Percentiles rank a stretch among this genome's conserved stretches.
Evolutionary conservation across 2,797 vertebrate species (phyloP).

Genomic region (Takifugu ocellatus): DNA sequence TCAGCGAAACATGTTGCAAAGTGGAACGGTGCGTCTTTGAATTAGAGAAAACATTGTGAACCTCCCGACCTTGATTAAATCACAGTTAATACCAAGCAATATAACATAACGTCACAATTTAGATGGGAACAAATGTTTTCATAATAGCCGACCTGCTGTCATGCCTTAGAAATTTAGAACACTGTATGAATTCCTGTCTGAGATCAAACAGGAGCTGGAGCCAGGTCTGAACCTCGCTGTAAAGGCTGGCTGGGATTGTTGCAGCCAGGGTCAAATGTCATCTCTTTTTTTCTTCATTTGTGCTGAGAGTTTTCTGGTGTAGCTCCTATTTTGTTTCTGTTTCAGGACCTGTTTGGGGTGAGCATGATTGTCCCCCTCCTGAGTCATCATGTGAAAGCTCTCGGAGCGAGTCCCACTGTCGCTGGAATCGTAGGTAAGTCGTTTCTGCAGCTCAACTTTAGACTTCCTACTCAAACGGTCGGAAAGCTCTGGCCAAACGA

Average conservation of each 20-base stretch:
- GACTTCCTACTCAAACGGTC: background rate
- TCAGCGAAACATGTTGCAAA: constrained; percentile 29
- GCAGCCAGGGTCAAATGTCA: background rate
- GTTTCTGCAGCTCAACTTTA: background rate
- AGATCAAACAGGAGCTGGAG: constrained; percentile 62
- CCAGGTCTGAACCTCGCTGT: constrained; percentile 21
- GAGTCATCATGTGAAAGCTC: constrained; percentile 88
- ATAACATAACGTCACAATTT: background rate
- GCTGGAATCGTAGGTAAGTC: constrained; percentile 89
- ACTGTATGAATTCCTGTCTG: constrained; percentile 54
- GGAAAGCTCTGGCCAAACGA: background rate
- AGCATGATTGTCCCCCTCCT: constrained; percentile 95
- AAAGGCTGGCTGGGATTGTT: constrained; percentile 1
- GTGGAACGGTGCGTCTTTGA: background rate
- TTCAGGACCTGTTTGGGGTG: constrained; percentile 93
- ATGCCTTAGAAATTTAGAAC: constrained; percentile 26
- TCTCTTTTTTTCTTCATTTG: background rate
- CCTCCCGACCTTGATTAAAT: background rate
- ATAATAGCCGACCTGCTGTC: background rate
- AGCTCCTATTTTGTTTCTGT: background rate
- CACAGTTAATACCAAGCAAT: background rate
- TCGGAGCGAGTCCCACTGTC: constrained; percentile 89
- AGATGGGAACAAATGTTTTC: background rate
- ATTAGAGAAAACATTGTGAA: background rate
- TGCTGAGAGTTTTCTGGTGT: background rate